Evolutionary conservation across 1,140 invertebrate species (phyloP), one percentile per base, ranked within the genome.

Genomic region (Drosophila melanogaster): DNA sequence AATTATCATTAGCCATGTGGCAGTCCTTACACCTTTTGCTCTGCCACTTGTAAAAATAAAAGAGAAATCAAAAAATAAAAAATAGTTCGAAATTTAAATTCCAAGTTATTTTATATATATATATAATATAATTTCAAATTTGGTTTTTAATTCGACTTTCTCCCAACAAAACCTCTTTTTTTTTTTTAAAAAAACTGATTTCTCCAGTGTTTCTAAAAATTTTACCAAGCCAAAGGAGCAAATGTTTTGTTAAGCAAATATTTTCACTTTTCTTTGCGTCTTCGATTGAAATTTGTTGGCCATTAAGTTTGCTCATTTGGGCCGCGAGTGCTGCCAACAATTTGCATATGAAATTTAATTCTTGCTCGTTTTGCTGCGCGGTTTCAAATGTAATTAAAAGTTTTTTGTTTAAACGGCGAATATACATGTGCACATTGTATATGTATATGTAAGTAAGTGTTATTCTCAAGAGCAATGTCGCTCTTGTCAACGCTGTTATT

Each of bases 221-320:
- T 58, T 10, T 57, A 17, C 37, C 35, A 61, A 6, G 15, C 10
- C 14, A 22, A 22, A 61, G 17, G 17, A 22, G 54, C 35, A 11
- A 56, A 43, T 30, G 54, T 69, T 64, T 73, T 47, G 47, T 70
- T 46, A 51, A 61, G 81, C 57, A 87, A 81, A 85, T 76, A 76
- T 76, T 75, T 86, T 86, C 77, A 81, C 75, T 79, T 72, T 81
- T 44, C 57, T 65, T 59, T 59, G 33, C 54, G 50, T 61, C 74
- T 85, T 72, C 81, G 78, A 86, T 86, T 87, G 69, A 73, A 81
- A 87, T 81, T 86, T 81, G 83, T 86, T 86, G 65, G 60, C 78
- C 81, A 86, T 86, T 86, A 81, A 87, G 79, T 86, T 67, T 62
- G 69, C 74, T 86, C 83, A 54, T 75, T 78, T 79, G 76, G 44